Evolutionary conservation across 2,888 invertebrate species (phyloP).

Genomic region (Lampropteryx suffumata): DNA sequence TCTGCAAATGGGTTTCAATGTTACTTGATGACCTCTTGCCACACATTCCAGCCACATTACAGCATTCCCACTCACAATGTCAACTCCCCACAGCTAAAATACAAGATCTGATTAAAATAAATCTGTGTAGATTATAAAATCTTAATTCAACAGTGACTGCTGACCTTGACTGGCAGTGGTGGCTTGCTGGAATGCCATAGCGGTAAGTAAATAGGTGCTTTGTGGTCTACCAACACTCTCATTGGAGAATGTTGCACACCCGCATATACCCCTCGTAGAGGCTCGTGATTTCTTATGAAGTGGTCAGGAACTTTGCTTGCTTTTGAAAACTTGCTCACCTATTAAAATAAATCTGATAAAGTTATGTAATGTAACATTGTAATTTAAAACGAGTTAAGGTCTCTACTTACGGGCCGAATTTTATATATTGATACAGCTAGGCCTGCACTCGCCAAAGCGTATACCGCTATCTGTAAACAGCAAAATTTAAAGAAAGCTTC

Average conservation of each 20-base stretch:
- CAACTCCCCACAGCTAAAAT: constrained; percentile 77
- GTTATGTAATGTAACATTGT: constrained; percentile 66
- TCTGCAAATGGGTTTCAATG: constrained; percentile 71
- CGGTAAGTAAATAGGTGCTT: constrained; percentile 80
- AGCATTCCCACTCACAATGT: constrained; percentile 77
- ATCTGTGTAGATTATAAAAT: not conserved
- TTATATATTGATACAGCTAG: constrained; percentile 81
- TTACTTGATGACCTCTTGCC: constrained; percentile 72
- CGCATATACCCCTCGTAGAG: constrained; percentile 74
- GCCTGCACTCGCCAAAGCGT: constrained; percentile 81
- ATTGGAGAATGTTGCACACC: constrained; percentile 78
- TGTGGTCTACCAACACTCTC: constrained; percentile 80
- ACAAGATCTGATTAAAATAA: constrained; percentile 5
- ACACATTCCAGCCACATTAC: constrained; percentile 84
- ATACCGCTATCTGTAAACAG: constrained; percentile 81
- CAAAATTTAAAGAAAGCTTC: constrained; percentile 36
- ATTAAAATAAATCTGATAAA: constrained; percentile 42
- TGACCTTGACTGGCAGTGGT: constrained; percentile 79
- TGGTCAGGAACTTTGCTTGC: constrained; percentile 82
- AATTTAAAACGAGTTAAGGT: constrained; percentile 28
- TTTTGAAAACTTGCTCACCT: constrained; percentile 85
- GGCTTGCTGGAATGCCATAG: constrained; percentile 77
- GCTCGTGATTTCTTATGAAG: constrained; percentile 78
- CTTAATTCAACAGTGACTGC: constrained; percentile 24
- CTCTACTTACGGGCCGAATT: constrained; percentile 82